phyloP scores from a whole-genome alignment of 2,113 vertebrate genomes.

The Alethe castanea region DNA sequence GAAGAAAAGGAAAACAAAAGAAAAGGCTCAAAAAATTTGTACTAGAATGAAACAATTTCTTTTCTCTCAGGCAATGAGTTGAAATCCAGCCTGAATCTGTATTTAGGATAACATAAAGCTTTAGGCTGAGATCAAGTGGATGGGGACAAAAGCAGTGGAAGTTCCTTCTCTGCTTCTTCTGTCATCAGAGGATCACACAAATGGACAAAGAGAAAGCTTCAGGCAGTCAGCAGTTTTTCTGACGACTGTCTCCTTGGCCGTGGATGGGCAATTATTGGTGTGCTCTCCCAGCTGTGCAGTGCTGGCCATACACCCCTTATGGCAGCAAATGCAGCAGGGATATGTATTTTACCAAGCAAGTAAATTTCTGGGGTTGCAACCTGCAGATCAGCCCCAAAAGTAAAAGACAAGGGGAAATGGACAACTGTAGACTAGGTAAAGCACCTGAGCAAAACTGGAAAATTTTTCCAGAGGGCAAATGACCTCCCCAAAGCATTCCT shows the following conservation, averaged over 20 bases:
- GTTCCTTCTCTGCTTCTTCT: neutral
- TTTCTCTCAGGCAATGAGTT: neutral
- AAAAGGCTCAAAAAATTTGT: neutral
- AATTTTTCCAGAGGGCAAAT: neutral
- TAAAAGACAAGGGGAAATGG: neutral
- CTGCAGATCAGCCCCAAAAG: neutral
- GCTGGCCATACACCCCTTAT: fast-evolving
- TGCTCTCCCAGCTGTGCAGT: neutral
- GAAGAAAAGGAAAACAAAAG: neutral
- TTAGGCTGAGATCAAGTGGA: neutral
- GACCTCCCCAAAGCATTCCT: neutral
- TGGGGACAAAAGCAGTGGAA: neutral
- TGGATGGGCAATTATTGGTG: neutral
- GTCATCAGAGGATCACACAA: neutral
- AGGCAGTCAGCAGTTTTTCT: neutral
- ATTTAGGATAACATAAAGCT: neutral
- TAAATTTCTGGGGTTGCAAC: neutral
- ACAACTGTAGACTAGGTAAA: neutral
- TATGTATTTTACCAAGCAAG: neutral
- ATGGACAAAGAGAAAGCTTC: neutral
- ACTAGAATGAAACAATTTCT: neutral
- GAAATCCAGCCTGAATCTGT: neutral
- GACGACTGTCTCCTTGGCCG: neutral
- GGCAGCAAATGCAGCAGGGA: neutral
- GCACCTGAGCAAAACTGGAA: neutral